A percentile compares a stretch with the other conserved stretches of the same genome.
Conservation (phyloP, 2,888 invertebrate genomes). For the Drosophila neonasuta region DNA sequence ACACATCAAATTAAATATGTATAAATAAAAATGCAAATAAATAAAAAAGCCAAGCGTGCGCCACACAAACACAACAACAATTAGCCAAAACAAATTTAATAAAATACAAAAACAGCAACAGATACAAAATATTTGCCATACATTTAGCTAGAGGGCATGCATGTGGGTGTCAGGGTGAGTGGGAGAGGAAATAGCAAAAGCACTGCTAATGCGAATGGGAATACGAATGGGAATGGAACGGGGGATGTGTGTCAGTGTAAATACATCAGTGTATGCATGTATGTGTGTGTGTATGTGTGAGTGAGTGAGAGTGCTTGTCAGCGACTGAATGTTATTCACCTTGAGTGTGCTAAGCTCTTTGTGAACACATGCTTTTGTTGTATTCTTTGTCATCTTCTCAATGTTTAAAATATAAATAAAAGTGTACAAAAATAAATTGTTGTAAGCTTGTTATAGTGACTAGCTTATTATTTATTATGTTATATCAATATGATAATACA, state of each 20-base stretch:
- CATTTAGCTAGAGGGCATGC: slow-evolving; percentile 12
- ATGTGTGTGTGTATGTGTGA: not conserved
- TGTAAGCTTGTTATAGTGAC: not conserved
- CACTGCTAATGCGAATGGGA: slow-evolving; percentile 3
- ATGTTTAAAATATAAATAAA: slow-evolving; percentile 4
- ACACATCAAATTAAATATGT: slow-evolving; percentile 71
- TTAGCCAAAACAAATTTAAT: slow-evolving; percentile 52
- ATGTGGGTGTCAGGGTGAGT: not conserved
- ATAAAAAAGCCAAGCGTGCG: slow-evolving; percentile 33
- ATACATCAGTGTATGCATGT: not conserved
- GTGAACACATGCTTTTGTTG: not conserved
- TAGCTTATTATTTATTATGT: too few species aligned
- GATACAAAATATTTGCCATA: slow-evolving; percentile 32
- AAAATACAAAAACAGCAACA: slow-evolving; percentile 17
- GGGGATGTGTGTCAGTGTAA: not conserved
- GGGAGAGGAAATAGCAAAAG: not conserved
- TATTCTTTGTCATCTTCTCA: not conserved
- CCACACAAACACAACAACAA: slow-evolving; percentile 43
- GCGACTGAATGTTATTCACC: slow-evolving; percentile 44
- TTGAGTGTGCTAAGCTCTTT: slow-evolving; percentile 31
- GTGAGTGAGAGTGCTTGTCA: slow-evolving; percentile 7
- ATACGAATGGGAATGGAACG: not conserved
- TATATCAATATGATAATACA: too few species aligned
- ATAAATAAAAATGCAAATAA: slow-evolving; percentile 57
- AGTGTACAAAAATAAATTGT: not conserved